A percentile compares a stretch with the other conserved stretches of the same genome.
Evolutionary conservation across 2,888 invertebrate genomes (phyloP).

Genomic region (Phania funesta): DNA sequence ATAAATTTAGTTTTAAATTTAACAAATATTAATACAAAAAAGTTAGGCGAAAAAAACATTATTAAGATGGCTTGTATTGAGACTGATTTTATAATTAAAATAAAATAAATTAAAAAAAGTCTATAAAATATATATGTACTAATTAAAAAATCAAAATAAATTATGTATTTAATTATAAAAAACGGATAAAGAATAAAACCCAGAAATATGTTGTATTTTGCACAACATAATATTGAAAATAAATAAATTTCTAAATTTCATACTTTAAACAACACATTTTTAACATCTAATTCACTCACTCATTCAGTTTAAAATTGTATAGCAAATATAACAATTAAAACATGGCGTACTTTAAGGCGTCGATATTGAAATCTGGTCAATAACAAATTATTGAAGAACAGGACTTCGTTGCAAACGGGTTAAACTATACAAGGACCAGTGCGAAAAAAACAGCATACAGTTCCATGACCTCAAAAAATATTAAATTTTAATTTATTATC

Average conservation of each 20-base stretch:
- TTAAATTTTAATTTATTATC: too few relatives aligned
- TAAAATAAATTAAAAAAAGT: slow-evolving; percentile 50
- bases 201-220: slow-evolving; percentile 64
- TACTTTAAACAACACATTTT: background rate
- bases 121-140: slow-evolving; percentile 26
- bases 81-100: slow-evolving; percentile 76
- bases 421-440: too few relatives aligned
- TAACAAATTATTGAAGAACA: too few relatives aligned
- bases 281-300: too few relatives aligned
- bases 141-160: slow-evolving; percentile 45
- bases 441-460: too few relatives aligned
- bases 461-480: too few relatives aligned
- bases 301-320: background rate
- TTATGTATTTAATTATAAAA: slow-evolving; percentile 29
- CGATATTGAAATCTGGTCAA: too few relatives aligned
- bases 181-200: background rate
- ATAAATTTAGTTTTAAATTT: slow-evolving; percentile 29
- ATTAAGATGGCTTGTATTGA: slow-evolving; percentile 76
- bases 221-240: slow-evolving; percentile 50
- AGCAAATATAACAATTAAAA: slow-evolving; percentile 15
- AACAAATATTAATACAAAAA: slow-evolving; percentile 45
- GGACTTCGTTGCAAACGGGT: too few relatives aligned
- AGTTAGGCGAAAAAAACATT: slow-evolving; percentile 63
- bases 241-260: background rate
- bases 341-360: background rate